Conservation (phyloP, 2,797 vertebrate genomes). For the Neopelma chrysocephalum region DNA sequence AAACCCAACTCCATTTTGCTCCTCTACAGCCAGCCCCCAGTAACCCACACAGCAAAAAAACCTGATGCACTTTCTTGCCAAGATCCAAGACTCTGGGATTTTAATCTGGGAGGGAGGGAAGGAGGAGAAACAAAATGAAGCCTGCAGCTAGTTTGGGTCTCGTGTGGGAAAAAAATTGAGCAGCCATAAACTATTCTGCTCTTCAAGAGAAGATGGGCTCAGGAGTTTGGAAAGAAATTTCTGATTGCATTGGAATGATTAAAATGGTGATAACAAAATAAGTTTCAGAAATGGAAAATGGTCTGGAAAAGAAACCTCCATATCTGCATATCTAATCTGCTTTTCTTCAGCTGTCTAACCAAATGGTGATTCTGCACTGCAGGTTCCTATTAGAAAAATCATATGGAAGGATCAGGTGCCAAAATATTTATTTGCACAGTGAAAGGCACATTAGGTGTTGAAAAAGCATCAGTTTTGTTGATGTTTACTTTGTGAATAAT, state of each 20-base stretch:
- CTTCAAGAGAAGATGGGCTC: slow-evolving; percentile 11
- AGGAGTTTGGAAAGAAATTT: slow-evolving; percentile 36
- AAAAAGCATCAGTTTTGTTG: slow-evolving; percentile 28
- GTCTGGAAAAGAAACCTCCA: slow-evolving; percentile 8
- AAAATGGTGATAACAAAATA: slow-evolving; percentile 32
- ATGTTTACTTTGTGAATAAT: slow-evolving; percentile 30
- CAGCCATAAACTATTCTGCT: not conserved
- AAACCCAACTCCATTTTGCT: not conserved
- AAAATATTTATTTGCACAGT: slow-evolving; percentile 19
- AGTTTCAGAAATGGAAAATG: slow-evolving; percentile 56
- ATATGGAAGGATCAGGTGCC: not conserved
- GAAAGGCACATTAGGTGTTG: not conserved
- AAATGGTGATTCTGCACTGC: not conserved
- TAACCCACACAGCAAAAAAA: not conserved
- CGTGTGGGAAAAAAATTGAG: not conserved
- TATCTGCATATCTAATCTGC: slow-evolving; percentile 56
- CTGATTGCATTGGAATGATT: slow-evolving; percentile 27
- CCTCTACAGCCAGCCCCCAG: not conserved
- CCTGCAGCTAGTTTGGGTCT: slow-evolving; percentile 41
- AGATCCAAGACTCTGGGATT: not conserved
- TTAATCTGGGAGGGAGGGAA: not conserved
- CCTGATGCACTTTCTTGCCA: not conserved
- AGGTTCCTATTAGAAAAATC: not conserved
- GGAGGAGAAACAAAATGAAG: not conserved
- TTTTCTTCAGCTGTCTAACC: slow-evolving; percentile 38